phyloP scores from a whole-genome alignment of 2,113 vertebrate genomes.

The Pluvianellus socialis region DNA sequence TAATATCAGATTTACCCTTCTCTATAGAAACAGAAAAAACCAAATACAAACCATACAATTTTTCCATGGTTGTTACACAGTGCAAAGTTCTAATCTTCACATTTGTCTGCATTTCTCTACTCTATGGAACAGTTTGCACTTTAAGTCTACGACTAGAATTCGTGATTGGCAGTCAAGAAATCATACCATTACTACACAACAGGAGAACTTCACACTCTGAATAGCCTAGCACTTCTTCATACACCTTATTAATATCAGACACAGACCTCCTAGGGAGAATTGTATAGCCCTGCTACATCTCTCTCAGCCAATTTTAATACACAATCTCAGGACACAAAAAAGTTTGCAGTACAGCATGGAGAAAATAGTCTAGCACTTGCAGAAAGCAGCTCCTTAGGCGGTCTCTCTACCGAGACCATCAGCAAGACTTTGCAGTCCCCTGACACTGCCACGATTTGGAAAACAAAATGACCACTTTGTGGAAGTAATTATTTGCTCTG shows the following conservation, averaged over 20 bases:
- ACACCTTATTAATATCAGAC: not conserved
- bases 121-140: not conserved
- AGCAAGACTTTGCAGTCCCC: not conserved
- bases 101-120: not conserved
- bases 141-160: not conserved
- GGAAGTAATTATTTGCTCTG: not conserved
- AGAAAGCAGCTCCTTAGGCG: not conserved
- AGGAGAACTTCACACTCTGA: conserved; percentile 19
- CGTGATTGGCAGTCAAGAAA: not conserved
- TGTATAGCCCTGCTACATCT: not conserved
- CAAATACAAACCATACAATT: not conserved
- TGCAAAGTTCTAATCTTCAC: not conserved
- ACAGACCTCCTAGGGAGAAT: not conserved
- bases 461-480: not conserved
- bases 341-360: not conserved
- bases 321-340: not conserved
- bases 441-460: not conserved
- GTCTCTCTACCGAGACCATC: not conserved
- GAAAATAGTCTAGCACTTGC: not conserved
- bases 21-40: not conserved
- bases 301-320: not conserved
- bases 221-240: not conserved
- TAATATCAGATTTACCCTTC: not conserved
- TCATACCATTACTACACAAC: not conserved
- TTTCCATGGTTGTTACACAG: not conserved